Base-by-base conservation (phyloP, 2,888 invertebrate genomes). In the Pseudolycoriella hygida region DNA sequence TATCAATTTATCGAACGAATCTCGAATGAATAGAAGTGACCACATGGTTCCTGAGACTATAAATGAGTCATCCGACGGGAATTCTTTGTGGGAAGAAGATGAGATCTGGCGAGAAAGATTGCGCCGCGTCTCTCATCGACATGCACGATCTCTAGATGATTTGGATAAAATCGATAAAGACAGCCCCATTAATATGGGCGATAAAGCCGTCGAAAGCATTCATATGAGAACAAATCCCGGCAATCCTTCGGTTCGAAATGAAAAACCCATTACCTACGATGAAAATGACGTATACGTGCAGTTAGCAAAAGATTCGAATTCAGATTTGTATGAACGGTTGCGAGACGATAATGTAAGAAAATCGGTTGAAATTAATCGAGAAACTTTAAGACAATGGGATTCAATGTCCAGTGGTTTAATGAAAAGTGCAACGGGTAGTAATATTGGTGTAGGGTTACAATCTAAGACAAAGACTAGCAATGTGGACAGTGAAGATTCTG, bases 361-460 rank as follows among this genome's bases (percentile, higher is more conserved):
- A 50, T 71, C 70, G 44, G 70, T 72, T 54, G 77, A 77, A 62
- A 76, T 86, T 56, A 87, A 87, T 67, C 76, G 87, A 55, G 87
- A 87, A 67, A 86, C 82, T 54, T 72, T 87, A 54, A 73, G 87
- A 44, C 87, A 87, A 59, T 87, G 87, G 87, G 87, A 87, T 67
- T 73, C 86, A 56, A 75, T 87, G 77, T 87, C 87, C 48, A 86
- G 86, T 69, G 86, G 77, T 51, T 69, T 80, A 54, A 74, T 77
- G 73, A 76, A 67, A 53, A 68, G 67, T 51, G 56, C 55, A 53
- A 57, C 67, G 55, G 61, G 60, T 52, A 62, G 60, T 49, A 55
- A 53, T 54, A 61, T 64, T 57, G 64, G 50, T 53, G 53, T 52
- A 53, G 63, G 61, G 53, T 58, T 57, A 55, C 59, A 44, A 37